These are phyloP conservation scores for Semnopithecus entellus DNA, from an alignment of 2,113 vertebrate species.

Conservation along the genomic window DNA sequence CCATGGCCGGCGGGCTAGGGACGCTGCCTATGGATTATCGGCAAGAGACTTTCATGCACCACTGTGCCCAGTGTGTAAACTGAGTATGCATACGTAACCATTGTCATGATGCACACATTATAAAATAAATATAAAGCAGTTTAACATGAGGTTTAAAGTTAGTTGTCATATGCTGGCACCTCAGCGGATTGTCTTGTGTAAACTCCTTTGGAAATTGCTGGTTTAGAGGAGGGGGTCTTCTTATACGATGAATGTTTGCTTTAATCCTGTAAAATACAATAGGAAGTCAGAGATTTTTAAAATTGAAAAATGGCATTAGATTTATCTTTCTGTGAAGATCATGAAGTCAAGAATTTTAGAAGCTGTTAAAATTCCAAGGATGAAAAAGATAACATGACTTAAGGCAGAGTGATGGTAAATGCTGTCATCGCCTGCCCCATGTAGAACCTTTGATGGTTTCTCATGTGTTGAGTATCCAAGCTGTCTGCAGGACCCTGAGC, in stretches of 20 bases:
- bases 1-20: too few relatives aligned
- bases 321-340: background rate
- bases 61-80: fast-evolving
- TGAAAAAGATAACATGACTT: too few relatives aligned
- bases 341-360: background rate
- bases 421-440: background rate
- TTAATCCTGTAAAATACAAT: background rate
- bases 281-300: background rate
- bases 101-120: fast-evolving
- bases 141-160: background rate
- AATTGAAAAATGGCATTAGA: background rate
- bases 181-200: fast-evolving
- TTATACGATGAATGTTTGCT: fast-evolving
- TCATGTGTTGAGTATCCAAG: background rate
- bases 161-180: fast-evolving
- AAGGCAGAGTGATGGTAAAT: background rate
- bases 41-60: background rate
- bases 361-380: background rate
- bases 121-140: too few relatives aligned
- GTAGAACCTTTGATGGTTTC: background rate
- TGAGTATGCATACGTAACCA: fast-evolving
- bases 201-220: background rate
- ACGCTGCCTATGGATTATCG: background rate
- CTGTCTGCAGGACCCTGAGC: too few relatives aligned
- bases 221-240: background rate